Evolutionary conservation across 2,113 vertebrate species (phyloP).

Genomic region (Gnathonemus longibarbis): DNA sequence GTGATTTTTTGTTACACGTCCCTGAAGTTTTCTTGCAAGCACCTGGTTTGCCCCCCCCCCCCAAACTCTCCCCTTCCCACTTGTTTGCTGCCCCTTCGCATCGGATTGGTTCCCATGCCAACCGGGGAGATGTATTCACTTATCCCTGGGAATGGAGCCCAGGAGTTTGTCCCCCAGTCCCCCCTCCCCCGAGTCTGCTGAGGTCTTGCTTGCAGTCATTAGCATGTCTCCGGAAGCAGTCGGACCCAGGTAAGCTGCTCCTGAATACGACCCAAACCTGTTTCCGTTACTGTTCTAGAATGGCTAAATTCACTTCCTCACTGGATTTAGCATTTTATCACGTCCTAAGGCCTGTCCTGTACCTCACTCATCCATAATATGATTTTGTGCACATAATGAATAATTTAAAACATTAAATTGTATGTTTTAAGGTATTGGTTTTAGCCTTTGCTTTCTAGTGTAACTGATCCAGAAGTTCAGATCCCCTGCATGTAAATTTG

Average conservation of each 20-base stretch:
- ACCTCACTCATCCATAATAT: background rate
- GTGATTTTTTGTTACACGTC: background rate
- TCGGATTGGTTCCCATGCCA: background rate
- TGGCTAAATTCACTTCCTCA: background rate
- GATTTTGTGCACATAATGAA: background rate
- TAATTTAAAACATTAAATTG: background rate
- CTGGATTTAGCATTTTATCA: background rate
- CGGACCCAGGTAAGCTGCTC: background rate
- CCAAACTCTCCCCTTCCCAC: background rate
- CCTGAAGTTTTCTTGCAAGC: background rate
- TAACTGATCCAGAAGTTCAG: background rate
- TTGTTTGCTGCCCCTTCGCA: background rate
- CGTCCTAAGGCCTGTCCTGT: background rate
- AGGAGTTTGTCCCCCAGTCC: background rate
- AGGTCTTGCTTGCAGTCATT: background rate
- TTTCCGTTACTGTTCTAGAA: background rate
- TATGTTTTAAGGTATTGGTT: conserved; percentile 8
- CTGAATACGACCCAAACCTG: background rate
- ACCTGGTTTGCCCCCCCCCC: background rate
- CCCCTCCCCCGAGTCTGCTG: background rate
- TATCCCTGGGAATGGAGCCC: background rate
- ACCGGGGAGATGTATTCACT: background rate
- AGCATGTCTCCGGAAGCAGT: background rate
- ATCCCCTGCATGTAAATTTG: background rate
- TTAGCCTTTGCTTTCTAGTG: background rate